Percentiles rank a stretch among this genome's conserved stretches.
Conservation (phyloP, 1,140 invertebrate species). For the Apis laboriosa region DNA sequence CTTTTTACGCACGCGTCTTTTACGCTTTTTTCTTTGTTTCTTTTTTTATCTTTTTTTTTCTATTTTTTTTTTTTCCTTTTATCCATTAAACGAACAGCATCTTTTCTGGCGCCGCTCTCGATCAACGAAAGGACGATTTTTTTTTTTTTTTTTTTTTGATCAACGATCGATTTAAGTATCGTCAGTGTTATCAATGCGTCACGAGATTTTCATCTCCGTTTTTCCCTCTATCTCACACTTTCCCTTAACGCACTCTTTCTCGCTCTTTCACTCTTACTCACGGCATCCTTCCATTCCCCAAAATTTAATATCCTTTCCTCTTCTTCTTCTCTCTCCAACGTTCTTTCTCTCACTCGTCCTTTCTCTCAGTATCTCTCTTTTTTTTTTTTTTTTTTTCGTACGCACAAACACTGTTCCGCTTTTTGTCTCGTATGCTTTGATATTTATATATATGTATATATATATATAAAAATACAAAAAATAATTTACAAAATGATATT, state of each 20-base stretch:
- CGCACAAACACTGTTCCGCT: slow-evolving; percentile 65
- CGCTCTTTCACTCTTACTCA: neutral
- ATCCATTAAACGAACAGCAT: slow-evolving; percentile 35
- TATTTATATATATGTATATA: slow-evolving; percentile 65
- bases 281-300: no score
- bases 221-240: neutral
- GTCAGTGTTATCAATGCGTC: slow-evolving; percentile 59
- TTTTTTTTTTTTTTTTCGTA: slow-evolving; percentile 31
- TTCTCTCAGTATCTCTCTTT: neutral
- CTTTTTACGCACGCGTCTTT: slow-evolving; percentile 42
- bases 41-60: neutral
- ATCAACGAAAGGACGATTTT: slow-evolving; percentile 63
- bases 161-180: slow-evolving; percentile 59
- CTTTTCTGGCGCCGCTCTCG: slow-evolving; percentile 57
- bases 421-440: slow-evolving; percentile 63
- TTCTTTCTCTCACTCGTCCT: neutral
- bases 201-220: slow-evolving; percentile 22
- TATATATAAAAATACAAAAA: slow-evolving; percentile 75
- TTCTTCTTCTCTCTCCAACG: no score
- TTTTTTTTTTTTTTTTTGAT: neutral
- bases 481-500: slow-evolving; percentile 75
- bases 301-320: no score
- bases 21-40: neutral
- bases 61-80: neutral
- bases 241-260: neutral